Evolutionary conservation across 1,140 invertebrate genomes (phyloP), one percentile per base, ranked within the genome.

Genomic region (Zaprionus ghesquierei): DNA sequence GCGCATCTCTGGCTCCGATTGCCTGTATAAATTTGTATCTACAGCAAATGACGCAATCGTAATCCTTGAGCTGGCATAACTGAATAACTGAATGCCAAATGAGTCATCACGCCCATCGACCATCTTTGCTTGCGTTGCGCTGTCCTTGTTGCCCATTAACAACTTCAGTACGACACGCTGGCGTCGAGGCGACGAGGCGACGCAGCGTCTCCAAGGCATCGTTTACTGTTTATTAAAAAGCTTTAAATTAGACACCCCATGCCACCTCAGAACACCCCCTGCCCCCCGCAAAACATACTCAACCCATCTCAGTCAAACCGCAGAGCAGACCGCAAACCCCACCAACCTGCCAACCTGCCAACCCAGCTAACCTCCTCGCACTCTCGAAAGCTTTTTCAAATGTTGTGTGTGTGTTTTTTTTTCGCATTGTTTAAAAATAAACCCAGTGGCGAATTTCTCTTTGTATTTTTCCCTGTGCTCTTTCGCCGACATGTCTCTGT

Each of bases 391-490:
- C 79, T 81, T 72, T 82, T 41, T 74, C 44, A 72, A 87, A 75
- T 53, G 44, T 66, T 61, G 73, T 73, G 58, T 58, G 50, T 60
- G 22, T 74, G n/a, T n/a, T n/a, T n/a, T 54, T 27, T 53, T 29
- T 60, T 69, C 54, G 69, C 33, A 66, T 59, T 73, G 60, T 89
- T 89, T 86, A 86, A 79, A 87, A 87, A 87, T 87, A 86, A 79
- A 70, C 68, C 29, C 44, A 65, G n/a, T 77, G 70, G 70, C 75
- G 33, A 70, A 75, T 62, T 73, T 73, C 79, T 86, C 79, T 86
- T 77, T 64, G 20, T 31, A 55, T 75, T 72, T 86, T 61, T 73
- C n/a, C n/a, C 69, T 64, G 35, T 38, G 60, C 81, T 85, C 81
- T 86, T 76, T 55, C 51, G 51, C 49, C 18, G 65, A n/a, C n/a